These are phyloP conservation scores for Nycticorax nycticorax DNA, from an alignment of 2,113 vertebrate genomes.

Conservation along the genomic window DNA sequence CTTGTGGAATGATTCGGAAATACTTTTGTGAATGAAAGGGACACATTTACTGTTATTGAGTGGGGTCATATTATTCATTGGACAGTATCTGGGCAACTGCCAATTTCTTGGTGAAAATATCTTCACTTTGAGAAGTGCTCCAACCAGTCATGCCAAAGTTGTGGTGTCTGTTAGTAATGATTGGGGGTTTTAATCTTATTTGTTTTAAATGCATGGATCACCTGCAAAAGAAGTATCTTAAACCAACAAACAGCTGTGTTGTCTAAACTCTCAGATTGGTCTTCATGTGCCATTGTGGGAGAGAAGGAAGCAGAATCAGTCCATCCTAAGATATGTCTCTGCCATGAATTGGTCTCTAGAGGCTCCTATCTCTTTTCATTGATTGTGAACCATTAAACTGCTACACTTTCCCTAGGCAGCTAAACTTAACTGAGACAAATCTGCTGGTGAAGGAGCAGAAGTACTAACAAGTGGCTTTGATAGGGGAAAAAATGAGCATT, in stretches of 20 bases:
- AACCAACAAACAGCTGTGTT: not conserved
- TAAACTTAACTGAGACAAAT: conserved; percentile 10
- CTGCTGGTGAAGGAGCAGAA: not conserved
- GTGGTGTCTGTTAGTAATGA: not conserved
- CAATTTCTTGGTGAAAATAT: not conserved
- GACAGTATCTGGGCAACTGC: not conserved
- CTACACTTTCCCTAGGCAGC: not conserved
- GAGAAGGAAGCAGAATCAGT: not conserved
- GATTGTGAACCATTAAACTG: not conserved
- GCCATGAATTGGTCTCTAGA: not conserved
- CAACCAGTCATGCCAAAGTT: not conserved
- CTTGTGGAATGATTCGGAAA: not conserved
- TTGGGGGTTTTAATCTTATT: not conserved
- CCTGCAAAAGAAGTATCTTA: not conserved
- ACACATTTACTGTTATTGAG: not conserved
- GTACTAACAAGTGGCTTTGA: not conserved
- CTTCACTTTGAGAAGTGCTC: not conserved
- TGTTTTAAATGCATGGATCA: not conserved
- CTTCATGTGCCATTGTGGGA: not conserved
- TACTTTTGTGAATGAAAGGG: not conserved
- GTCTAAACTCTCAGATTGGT: not conserved
- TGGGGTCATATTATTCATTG: not conserved
- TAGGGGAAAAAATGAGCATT: not conserved
- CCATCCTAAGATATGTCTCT: not conserved
- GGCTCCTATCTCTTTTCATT: not conserved